Conservation (phyloP, 2,888 invertebrate species). For the Panopea generosa region DNA sequence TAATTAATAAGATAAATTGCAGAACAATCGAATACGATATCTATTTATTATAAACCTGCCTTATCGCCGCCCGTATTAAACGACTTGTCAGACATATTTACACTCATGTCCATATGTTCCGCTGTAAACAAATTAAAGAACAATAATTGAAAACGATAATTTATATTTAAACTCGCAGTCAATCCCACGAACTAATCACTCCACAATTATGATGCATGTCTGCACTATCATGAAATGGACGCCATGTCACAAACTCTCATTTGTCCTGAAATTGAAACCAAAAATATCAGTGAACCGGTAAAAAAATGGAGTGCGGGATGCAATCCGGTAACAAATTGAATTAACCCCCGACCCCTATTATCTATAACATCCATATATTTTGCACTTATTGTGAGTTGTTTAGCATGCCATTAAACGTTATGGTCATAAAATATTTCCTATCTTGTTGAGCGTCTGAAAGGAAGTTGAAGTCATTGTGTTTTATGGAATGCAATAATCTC, state of each 20-base stretch:
- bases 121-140: constrained; percentile 40
- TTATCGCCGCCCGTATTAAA: constrained; percentile 26
- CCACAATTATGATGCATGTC: neutral
- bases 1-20: no score
- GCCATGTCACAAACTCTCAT: constrained; percentile 40
- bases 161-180: constrained; percentile 48
- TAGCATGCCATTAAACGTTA: constrained; percentile 9
- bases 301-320: neutral
- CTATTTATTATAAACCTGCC: constrained; percentile 26
- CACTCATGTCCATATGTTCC: constrained; percentile 14
- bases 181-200: neutral
- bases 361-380: constrained; percentile 57
- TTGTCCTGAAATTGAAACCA: constrained; percentile 51
- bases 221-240: constrained; percentile 16
- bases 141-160: constrained; percentile 50
- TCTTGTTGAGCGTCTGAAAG: no score
- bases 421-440: no score
- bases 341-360: constrained; percentile 52
- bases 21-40: no score
- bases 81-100: constrained; percentile 28
- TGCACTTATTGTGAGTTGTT: constrained; percentile 51
- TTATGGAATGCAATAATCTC: no score
- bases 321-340: constrained; percentile 57
- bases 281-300: constrained; percentile 45
- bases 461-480: no score